These are phyloP conservation scores for Kryptopterus vitreolus DNA, from an alignment of 2,797 vertebrate species.

Conservation along the genomic window DNA sequence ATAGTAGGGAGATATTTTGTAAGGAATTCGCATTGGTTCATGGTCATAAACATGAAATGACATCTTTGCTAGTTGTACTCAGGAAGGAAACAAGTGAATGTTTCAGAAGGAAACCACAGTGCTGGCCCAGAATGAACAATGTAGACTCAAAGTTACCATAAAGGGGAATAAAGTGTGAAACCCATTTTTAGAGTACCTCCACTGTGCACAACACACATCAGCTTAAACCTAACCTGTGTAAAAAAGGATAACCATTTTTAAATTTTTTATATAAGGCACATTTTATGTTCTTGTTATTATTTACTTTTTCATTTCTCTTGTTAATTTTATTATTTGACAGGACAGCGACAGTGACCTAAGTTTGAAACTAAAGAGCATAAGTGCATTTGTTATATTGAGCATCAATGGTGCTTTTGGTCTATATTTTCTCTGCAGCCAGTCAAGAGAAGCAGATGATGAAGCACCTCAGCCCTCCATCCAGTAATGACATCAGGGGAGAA, in stretches of 20 bases:
- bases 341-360: not conserved
- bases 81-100: not conserved
- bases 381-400: not conserved
- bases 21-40: not conserved
- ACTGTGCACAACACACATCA: not conserved
- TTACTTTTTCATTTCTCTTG: not conserved
- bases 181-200: not conserved
- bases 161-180: not conserved
- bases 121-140: not conserved
- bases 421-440: constrained; percentile 53
- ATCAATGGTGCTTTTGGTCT: constrained; percentile 63
- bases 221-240: not conserved
- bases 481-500: constrained; percentile 70
- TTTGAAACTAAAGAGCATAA: not conserved
- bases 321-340: not conserved
- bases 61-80: not conserved
- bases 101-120: not conserved
- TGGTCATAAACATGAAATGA: not conserved
- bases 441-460: constrained; percentile 69
- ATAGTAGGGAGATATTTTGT: not conserved
- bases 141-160: not conserved
- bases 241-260: no score
- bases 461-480: constrained; percentile 61
- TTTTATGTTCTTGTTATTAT: no score
- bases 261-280: no score